Evolutionary conservation across 2,888 invertebrate species (phyloP), one percentile per base, ranked within the genome.

Genomic region (Macropis europaea): DNA sequence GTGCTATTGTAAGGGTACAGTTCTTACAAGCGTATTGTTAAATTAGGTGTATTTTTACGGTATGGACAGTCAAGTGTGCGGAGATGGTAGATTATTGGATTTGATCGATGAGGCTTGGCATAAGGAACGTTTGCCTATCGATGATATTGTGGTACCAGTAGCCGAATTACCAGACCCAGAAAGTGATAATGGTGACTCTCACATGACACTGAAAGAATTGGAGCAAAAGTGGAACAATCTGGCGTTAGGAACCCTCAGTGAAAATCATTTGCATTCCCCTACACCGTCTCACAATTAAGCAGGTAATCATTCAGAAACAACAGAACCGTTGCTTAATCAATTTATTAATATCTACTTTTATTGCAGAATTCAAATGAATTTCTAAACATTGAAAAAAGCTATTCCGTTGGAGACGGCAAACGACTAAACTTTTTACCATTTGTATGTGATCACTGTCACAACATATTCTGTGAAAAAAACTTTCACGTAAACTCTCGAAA

Each of bases 141-240:
- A 97, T 90, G 97, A 97, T 86, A 96, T 96, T 81, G 87, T 91
- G 57, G 97, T 98, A 4, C 98, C 98, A 1, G 89, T 94, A 52
- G 94, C 95, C 86, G 97, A 98, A 90, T 91, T 98, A 52, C 97
- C 98, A 0, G 98, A 98, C 91, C 96, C 96, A 0, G 97, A 97
- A 89, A 96, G 97, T 1, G 98, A 98, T 90, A 96, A 95, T 81
- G 97, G 96, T 19, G 97, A 97, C 91, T 95, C 96, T 2, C 96
- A 96, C 86, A 93, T 97, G 87, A 97, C 97, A 0, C 91, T 98
- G 5, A 95, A 95, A 87, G 97, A 98, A 89, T 96, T 95, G 87
- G 96, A 96, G 86, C 93, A 94, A 86, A 89, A 89, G 89, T 92
- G 92, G 92, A 91, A 90, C 38, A 93, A 93, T 84, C 90, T 93